Evolutionary conservation across 1,140 invertebrate species (phyloP).

Genomic region (Drosophila lowei): DNA sequence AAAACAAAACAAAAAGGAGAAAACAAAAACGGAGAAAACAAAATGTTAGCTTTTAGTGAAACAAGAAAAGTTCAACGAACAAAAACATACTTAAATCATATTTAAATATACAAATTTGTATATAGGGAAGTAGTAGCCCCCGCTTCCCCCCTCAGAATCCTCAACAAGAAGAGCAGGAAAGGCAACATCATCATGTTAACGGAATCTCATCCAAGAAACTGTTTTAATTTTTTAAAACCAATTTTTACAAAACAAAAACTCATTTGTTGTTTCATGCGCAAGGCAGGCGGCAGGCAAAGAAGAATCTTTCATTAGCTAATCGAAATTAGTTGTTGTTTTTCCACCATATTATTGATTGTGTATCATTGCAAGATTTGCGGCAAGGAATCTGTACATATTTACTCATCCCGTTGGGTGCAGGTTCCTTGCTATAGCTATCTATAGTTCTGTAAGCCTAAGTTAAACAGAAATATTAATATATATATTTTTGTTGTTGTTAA

Average conservation of each 20-base stretch:
- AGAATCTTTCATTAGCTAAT: slow-evolving; percentile 61
- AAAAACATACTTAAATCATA: slow-evolving; percentile 59
- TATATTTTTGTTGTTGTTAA: slow-evolving; percentile 58
- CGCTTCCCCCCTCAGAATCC: not conserved
- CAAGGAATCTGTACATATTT: slow-evolving; percentile 4
- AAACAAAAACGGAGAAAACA: not conserved
- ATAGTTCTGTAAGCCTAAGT: slow-evolving; percentile 18
- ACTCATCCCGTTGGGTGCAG: slow-evolving; percentile 38
- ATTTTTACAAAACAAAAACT: slow-evolving; percentile 33
- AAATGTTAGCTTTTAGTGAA: slow-evolving; percentile 41
- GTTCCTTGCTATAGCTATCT: slow-evolving; percentile 4
- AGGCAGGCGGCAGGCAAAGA: slow-evolving; percentile 30
- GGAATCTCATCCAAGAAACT: slow-evolving; percentile 70
- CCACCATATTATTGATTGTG: slow-evolving; percentile 6
- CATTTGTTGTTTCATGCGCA: not conserved
- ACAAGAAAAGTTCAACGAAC: slow-evolving; percentile 51
- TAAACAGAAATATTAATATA: slow-evolving; percentile 9
- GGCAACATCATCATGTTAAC: slow-evolving; percentile 44
- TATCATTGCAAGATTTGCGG: slow-evolving; percentile 1
- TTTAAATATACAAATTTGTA: slow-evolving; percentile 51
- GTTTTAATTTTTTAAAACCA: slow-evolving; percentile 41
- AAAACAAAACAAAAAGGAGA: slow-evolving; percentile 1
- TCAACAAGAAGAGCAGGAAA: slow-evolving; percentile 24
- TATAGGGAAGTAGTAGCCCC: slow-evolving; percentile 30
- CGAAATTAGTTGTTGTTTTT: slow-evolving; percentile 43